Percentiles rank a stretch among this genome's conserved stretches.
phyloP scores from a whole-genome alignment of 2,797 vertebrate genomes.

The Silurus lanzhouensis region DNA sequence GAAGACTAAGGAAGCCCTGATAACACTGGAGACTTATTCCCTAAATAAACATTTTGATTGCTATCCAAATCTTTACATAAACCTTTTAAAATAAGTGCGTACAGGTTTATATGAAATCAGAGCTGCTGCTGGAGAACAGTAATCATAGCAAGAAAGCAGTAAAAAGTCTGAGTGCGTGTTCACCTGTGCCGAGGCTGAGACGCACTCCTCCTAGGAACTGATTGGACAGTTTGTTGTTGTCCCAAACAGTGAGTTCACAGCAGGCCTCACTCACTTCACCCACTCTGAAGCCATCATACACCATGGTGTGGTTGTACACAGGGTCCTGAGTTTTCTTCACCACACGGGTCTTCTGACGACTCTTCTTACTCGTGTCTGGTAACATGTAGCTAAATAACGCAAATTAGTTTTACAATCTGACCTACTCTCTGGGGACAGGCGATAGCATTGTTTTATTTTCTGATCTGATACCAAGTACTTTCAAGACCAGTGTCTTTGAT shows the following conservation, averaged over 20 bases:
- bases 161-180: background rate
- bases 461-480: too few species aligned
- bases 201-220: conserved; percentile 63
- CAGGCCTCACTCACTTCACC: conserved; percentile 61
- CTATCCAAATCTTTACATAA: background rate
- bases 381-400: conserved; percentile 58
- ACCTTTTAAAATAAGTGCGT: background rate
- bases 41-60: background rate
- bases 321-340: conserved; percentile 57
- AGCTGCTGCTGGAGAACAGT: background rate
- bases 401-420: background rate
- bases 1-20: too few species aligned
- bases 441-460: too few species aligned
- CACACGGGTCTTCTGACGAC: conserved; percentile 62
- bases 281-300: conserved; percentile 61
- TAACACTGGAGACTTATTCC: background rate
- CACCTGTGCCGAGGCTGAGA: conserved; percentile 59
- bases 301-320: conserved; percentile 64
- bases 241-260: conserved; percentile 63
- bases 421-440: background rate
- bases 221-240: conserved; percentile 61
- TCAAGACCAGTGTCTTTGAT: too few species aligned
- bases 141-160: background rate
- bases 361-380: conserved; percentile 64
- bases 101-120: background rate